Percentiles rank a stretch among this genome's conserved stretches.
Evolutionary conservation across 2,888 invertebrate species (phyloP).

Genomic region (Digitonthophagus gazella): DNA sequence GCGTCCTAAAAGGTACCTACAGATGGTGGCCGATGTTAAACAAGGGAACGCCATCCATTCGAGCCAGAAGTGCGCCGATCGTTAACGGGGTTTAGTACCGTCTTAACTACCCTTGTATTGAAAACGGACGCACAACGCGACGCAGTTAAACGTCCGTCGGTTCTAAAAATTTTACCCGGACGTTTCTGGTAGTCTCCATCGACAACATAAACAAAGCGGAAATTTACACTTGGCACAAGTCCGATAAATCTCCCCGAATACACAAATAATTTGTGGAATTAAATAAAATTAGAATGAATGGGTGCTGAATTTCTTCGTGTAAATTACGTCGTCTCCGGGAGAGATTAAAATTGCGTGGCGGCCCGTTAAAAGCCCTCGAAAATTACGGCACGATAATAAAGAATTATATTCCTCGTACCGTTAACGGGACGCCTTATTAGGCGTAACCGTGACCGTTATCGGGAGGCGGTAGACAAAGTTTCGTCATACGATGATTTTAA

Average conservation of each 20-base stretch:
- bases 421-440: neutral
- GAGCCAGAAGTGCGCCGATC: neutral
- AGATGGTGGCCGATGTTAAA: neutral
- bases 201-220: too few relatives aligned
- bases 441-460: neutral
- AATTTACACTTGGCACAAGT: too few relatives aligned
- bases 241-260: too few relatives aligned
- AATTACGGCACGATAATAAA: neutral
- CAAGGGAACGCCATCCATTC: neutral
- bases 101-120: neutral
- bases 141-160: neutral
- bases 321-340: neutral
- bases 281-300: neutral
- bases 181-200: neutral
- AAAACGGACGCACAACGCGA: neutral
- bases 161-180: neutral
- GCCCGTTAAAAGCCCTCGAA: neutral
- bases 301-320: neutral
- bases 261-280: neutral
- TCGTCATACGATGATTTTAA: neutral
- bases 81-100: neutral
- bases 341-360: neutral
- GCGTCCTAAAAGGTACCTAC: neutral
- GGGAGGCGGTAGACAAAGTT: neutral
- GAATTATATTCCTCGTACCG: neutral